Conservation (phyloP, 2,797 vertebrate genomes). For the Sarcophilus harrisii region DNA sequence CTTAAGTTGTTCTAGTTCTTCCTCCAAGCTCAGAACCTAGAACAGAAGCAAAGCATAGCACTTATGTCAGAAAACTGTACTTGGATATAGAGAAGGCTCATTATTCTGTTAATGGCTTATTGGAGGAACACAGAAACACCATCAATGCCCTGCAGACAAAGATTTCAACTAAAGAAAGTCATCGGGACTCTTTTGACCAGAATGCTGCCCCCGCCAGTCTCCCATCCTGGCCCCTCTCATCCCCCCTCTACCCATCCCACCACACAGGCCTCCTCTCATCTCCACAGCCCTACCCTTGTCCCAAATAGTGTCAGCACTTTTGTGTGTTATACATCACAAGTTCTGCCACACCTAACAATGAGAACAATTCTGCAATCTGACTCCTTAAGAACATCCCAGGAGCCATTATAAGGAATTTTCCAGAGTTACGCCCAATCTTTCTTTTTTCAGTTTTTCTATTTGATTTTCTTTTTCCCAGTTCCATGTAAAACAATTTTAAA, state of each 20-base stretch:
- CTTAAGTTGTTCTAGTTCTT: slow-evolving; percentile 89
- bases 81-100: neutral
- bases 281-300: neutral
- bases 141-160: neutral
- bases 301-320: neutral
- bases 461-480: too few relatives aligned
- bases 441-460: too few relatives aligned
- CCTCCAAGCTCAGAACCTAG: slow-evolving; percentile 88
- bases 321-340: neutral
- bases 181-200: neutral
- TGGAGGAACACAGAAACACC: neutral
- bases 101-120: neutral
- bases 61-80: neutral
- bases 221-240: neutral
- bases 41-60: slow-evolving; percentile 54
- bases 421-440: too few relatives aligned
- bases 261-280: accelerated
- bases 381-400: neutral
- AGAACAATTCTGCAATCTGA: too few relatives aligned
- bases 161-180: neutral
- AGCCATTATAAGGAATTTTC: too few relatives aligned
- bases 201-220: neutral
- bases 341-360: too few relatives aligned
- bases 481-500: too few relatives aligned
- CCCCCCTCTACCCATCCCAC: too few relatives aligned